Percentiles rank a stretch among this genome's conserved stretches.
Evolutionary conservation across 37 sponge, comb jelly and placozoan species (phyloP).

Genomic region (Cliona cf. orientalis): DNA sequence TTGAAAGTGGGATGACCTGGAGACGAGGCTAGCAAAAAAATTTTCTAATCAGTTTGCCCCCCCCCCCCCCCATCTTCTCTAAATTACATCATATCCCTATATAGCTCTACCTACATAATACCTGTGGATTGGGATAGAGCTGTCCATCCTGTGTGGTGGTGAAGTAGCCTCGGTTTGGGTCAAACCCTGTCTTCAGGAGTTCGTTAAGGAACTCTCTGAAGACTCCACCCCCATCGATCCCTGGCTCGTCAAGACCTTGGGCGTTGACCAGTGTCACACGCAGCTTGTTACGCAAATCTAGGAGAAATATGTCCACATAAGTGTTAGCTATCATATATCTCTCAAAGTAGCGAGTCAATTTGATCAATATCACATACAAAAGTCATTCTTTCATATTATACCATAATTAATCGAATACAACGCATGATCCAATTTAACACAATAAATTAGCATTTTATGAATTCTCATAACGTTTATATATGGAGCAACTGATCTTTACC

Average conservation of each 20-base stretch:
- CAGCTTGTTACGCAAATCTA: conserved; percentile 60
- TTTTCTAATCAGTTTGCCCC: not conserved
- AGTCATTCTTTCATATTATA: too few relatives aligned
- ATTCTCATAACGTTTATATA: too few relatives aligned
- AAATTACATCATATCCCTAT: not conserved
- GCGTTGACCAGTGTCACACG: conserved; percentile 77
- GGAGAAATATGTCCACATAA: not conserved
- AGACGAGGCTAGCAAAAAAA: not conserved
- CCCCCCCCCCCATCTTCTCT: too few relatives aligned
- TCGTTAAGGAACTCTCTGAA: conserved; percentile 97
- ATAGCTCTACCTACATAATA: not conserved
- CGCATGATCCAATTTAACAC: too few relatives aligned
- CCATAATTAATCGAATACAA: too few relatives aligned
- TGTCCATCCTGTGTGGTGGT: conserved; percentile 57
- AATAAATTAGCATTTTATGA: too few relatives aligned
- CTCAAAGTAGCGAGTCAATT: too few relatives aligned
- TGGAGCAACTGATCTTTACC: too few relatives aligned
- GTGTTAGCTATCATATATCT: not conserved
- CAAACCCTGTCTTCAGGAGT: conserved; percentile 86
- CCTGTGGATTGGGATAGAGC: conserved; percentile 81
- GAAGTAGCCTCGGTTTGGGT: conserved; percentile 92
- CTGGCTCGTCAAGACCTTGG: conserved; percentile 94
- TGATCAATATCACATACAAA: too few relatives aligned
- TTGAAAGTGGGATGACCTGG: not conserved
- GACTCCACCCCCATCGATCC: conserved; percentile 96